These are phyloP conservation scores for Orestias chungarensis DNA, from an alignment of 2,797 vertebrate genomes.

Conservation along the genomic window DNA sequence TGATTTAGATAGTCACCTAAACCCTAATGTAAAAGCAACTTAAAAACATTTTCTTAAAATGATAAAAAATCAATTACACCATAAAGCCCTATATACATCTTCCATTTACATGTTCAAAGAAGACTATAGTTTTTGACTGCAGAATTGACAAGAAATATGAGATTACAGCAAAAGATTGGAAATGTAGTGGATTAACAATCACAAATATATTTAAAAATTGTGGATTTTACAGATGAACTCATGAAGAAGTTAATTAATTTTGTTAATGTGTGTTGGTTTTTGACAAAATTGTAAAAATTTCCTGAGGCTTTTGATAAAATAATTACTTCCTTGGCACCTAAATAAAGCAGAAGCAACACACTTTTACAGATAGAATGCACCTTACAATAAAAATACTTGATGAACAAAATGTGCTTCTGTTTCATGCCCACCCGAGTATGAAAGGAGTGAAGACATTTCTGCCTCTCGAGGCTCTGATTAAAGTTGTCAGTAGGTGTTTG, in stretches of 20 bases:
- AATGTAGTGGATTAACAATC: not conserved
- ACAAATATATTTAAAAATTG: not conserved
- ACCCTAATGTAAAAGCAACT: not conserved
- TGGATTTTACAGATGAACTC: not conserved
- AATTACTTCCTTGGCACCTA: not conserved
- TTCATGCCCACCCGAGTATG: conserved; percentile 2
- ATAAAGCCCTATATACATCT: not conserved
- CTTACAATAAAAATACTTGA: conserved; percentile 5
- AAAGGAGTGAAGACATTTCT: conserved; percentile 6
- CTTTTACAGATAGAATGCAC: not conserved
- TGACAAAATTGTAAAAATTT: not conserved
- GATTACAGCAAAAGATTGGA: not conserved
- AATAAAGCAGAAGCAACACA: not conserved
- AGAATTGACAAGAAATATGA: conserved; percentile 10
- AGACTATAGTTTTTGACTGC: not conserved
- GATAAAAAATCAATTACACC: no score
- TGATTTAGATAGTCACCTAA: not conserved
- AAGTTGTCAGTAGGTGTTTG: conserved; percentile 62
- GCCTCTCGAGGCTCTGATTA: conserved; percentile 53
- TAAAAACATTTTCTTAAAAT: no score
- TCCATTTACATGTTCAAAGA: not conserved
- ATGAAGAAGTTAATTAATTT: not conserved
- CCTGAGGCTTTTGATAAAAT: not conserved
- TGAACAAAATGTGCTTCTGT: conserved; percentile 9
- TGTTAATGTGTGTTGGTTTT: not conserved